Evolutionary conservation across 2,888 invertebrate species (phyloP).

Genomic region (Panzeria rudis): DNA sequence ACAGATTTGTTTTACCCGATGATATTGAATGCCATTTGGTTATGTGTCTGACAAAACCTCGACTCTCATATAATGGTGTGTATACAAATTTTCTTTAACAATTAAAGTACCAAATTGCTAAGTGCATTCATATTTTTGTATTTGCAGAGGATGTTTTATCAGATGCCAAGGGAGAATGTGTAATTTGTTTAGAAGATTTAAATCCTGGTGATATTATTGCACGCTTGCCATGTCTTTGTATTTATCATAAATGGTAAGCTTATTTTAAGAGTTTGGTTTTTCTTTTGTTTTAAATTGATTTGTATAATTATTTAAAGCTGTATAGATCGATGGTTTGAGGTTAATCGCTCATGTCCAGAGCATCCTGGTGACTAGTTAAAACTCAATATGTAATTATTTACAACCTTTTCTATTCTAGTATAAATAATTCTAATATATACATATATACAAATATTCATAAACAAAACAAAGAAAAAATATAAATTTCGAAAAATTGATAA

Average conservation of each 20-base stretch:
- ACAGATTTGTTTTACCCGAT: constrained; percentile 98
- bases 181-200: constrained; percentile 99
- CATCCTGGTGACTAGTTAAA: constrained; percentile 95
- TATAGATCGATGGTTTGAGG: constrained; percentile 99
- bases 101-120: not conserved
- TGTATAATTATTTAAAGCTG: constrained; percentile 87
- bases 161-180: constrained; percentile 99
- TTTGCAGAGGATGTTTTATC: constrained; percentile 96
- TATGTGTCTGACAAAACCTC: constrained; percentile 99
- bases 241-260: constrained; percentile 97
- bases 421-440: constrained; percentile 69
- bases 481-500: constrained; percentile 67
- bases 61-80: constrained; percentile 98
- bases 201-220: constrained; percentile 98
- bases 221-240: constrained; percentile 99
- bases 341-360: constrained; percentile 99
- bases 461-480: constrained; percentile 46
- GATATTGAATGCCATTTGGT: constrained; percentile 99
- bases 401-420: constrained; percentile 69
- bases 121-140: not conserved
- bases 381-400: constrained; percentile 77
- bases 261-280: not conserved
- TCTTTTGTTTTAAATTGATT: not conserved
- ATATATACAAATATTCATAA: constrained; percentile 53
- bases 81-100: not conserved